phyloP scores from a whole-genome alignment of 2,113 vertebrate species.

The Cacatua alba region DNA sequence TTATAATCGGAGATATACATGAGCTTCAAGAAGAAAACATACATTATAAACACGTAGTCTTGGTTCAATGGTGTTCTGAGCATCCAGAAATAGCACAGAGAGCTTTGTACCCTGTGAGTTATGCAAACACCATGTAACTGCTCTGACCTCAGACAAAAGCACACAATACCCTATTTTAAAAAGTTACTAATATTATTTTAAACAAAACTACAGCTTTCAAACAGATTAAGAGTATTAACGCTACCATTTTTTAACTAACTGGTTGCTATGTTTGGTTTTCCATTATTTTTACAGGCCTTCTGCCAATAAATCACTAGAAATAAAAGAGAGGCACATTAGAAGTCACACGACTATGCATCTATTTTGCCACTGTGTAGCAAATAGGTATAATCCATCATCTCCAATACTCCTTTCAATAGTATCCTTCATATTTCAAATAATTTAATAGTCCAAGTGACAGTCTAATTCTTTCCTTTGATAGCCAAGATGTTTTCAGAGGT shows the following conservation, averaged over 20 bases:
- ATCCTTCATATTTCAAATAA: constrained; percentile 52
- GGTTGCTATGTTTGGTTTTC: constrained; percentile 50
- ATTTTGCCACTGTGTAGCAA: constrained; percentile 49
- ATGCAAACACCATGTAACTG: constrained; percentile 37
- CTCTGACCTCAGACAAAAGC: constrained; percentile 5
- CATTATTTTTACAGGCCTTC: constrained; percentile 40
- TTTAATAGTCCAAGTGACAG: constrained; percentile 32
- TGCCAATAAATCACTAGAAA: constrained; percentile 61
- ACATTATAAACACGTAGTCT: background rate
- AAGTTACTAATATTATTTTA: constrained; percentile 17
- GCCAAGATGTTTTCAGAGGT: constrained; percentile 62
- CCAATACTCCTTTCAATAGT: constrained; percentile 55
- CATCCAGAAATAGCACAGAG: constrained; percentile 38
- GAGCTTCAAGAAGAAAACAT: constrained; percentile 3
- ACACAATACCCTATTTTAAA: constrained; percentile 19
- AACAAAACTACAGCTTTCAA: constrained; percentile 14
- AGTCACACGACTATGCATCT: constrained; percentile 18
- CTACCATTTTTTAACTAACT: constrained; percentile 23
- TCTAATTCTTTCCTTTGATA: constrained; percentile 61
- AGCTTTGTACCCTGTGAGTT: constrained; percentile 3
- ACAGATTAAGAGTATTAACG: constrained; percentile 28
- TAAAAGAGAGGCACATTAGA: constrained; percentile 23
- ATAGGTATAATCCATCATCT: constrained; percentile 71
- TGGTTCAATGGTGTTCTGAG: constrained; percentile 23
- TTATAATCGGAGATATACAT: constrained; percentile 11